Conservation (phyloP, 2,113 vertebrate species). For the Sinosuthora webbiana region DNA sequence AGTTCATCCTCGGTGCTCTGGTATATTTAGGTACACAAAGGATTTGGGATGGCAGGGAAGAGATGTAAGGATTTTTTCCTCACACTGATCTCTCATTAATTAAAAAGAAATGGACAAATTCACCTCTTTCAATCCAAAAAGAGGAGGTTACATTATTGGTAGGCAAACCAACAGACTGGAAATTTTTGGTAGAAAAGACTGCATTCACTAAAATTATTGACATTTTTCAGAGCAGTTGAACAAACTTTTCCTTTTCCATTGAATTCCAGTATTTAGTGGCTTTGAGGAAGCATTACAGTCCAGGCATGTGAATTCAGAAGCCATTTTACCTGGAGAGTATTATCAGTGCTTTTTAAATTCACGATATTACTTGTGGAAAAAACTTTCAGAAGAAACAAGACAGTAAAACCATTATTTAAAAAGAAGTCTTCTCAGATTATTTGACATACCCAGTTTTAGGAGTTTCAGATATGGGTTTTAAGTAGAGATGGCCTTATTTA, state of each 20-base stretch:
- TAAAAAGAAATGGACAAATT: not conserved
- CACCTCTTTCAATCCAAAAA: not conserved
- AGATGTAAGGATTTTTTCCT: not conserved
- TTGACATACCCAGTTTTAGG: not conserved
- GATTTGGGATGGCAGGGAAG: not conserved
- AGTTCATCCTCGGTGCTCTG: not conserved
- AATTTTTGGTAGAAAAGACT: not conserved
- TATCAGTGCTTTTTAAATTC: not conserved
- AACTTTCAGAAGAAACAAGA: not conserved
- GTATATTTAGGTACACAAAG: not conserved
- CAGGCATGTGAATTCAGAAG: not conserved
- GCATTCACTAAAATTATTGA: not conserved
- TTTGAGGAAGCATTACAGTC: not conserved
- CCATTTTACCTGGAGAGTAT: not conserved
- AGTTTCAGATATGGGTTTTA: not conserved
- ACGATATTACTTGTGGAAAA: not conserved
- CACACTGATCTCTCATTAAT: not conserved
- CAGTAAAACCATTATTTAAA: not conserved
- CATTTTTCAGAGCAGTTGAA: not conserved
- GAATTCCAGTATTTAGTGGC: not conserved
- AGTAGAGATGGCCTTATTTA: not conserved
- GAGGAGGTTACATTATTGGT: not conserved
- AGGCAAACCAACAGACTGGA: not conserved
- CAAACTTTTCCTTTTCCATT: not conserved
- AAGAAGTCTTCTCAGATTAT: not conserved